These are phyloP conservation scores for Callaeas wilsoni DNA, from an alignment of 2,113 vertebrate genomes.

Conservation along the genomic window DNA sequence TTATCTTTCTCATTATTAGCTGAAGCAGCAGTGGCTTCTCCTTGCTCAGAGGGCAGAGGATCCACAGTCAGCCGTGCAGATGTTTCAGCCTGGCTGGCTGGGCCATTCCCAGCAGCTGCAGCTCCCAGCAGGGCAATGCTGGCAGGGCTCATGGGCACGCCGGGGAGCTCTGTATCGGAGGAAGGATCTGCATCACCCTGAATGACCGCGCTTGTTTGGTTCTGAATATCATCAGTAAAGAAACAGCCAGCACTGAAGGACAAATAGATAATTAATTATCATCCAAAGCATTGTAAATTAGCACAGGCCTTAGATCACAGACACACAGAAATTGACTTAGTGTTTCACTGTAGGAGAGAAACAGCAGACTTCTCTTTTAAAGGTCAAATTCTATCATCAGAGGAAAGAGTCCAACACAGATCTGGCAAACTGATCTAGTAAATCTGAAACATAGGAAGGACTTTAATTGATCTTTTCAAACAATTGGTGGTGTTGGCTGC, in stretches of 20 bases:
- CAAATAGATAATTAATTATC: not conserved
- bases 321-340: not conserved
- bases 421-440: not conserved
- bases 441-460: not conserved
- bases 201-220: slow-evolving; percentile 69
- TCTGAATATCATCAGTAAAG: slow-evolving; percentile 87
- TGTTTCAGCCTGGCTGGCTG: not conserved
- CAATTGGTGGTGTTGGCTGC: not conserved
- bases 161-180: slow-evolving; percentile 69
- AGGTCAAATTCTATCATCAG: not conserved
- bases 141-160: not conserved
- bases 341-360: not conserved
- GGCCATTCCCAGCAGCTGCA: not conserved
- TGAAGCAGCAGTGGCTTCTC: not conserved
- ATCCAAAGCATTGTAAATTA: not conserved
- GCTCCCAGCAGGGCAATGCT: not conserved
- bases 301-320: not conserved
- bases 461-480: not conserved
- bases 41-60: not conserved
- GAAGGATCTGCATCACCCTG: slow-evolving; percentile 74
- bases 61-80: not conserved
- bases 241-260: slow-evolving; percentile 88
- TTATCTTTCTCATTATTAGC: not conserved
- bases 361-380: not conserved
- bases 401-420: not conserved